Conservation (phyloP, 1,140 invertebrate species). For the Acromyrmex heyeri region DNA sequence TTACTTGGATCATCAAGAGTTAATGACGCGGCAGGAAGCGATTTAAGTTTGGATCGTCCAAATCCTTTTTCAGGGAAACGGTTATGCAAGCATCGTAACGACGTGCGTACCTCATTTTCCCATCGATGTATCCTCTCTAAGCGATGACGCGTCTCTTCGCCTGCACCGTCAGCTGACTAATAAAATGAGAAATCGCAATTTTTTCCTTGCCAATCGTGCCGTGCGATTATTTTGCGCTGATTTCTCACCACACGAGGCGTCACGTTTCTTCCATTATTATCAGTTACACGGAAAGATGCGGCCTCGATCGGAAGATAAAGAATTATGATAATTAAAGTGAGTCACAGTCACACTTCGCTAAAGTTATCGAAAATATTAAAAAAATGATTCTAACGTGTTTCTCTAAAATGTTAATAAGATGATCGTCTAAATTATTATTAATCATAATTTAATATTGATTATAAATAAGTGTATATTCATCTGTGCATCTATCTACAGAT, state of each 20-base stretch:
- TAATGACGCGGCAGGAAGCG: conserved; percentile 3
- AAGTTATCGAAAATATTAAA: background rate
- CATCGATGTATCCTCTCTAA: conserved; percentile 20
- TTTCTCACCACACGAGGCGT: conserved; percentile 23
- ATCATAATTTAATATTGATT: background rate
- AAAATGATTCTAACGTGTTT: background rate
- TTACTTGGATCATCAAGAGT: background rate
- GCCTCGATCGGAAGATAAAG: conserved; percentile 23
- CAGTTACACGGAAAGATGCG: conserved; percentile 32
- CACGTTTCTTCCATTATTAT: conserved; percentile 51
- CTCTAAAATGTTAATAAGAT: background rate
- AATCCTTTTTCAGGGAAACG: conserved; percentile 26
- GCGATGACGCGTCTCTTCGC: conserved; percentile 46
- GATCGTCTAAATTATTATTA: background rate
- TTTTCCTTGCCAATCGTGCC: conserved; percentile 4
- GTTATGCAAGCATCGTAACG: background rate
- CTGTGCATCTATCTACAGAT: background rate
- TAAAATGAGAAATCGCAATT: conserved; percentile 40
- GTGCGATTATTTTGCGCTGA: conserved; percentile 33
- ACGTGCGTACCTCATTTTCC: background rate
- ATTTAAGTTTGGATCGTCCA: conserved; percentile 22
- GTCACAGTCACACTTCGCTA: background rate
- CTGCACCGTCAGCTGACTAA: conserved; percentile 41
- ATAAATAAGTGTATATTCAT: background rate
- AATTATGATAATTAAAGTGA: conserved; percentile 20